phyloP scores from a whole-genome alignment of 2,888 invertebrate genomes.

The Sinodicranocentrus sp. region DNA sequence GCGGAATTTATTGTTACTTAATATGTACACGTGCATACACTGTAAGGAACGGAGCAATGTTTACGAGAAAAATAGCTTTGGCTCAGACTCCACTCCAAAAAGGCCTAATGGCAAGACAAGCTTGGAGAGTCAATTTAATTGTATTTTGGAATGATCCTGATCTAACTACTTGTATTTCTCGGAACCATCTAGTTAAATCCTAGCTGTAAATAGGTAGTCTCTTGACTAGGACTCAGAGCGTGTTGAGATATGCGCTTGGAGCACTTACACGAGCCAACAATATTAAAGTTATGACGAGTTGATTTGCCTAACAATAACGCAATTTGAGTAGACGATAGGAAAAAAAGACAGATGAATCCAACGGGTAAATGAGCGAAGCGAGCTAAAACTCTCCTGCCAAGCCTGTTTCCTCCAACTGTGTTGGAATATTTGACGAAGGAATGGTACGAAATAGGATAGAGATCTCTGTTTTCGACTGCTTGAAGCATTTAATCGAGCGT shows the following conservation, averaged over 20 bases:
- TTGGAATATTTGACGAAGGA: no score
- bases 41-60: no score
- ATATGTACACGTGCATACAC: no score
- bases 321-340: constrained; percentile 18
- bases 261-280: no score
- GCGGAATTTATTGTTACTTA: constrained; percentile 13
- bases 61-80: neutral
- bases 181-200: neutral
- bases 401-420: no score
- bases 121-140: constrained; percentile 28
- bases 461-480: constrained; percentile 53
- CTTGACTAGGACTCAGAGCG: no score
- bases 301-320: constrained; percentile 34
- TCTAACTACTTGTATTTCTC: neutral
- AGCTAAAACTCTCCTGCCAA: no score
- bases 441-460: constrained; percentile 18
- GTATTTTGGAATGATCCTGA: constrained; percentile 9
- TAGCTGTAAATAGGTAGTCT: neutral
- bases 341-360: no score
- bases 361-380: no score
- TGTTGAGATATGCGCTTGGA: no score
- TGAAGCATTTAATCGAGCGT: constrained; percentile 55
- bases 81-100: no score
- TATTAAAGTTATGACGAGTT: constrained; percentile 39
- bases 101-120: no score